Conservation (phyloP, 23 tunicate species). For the Ascidia mentula region DNA sequence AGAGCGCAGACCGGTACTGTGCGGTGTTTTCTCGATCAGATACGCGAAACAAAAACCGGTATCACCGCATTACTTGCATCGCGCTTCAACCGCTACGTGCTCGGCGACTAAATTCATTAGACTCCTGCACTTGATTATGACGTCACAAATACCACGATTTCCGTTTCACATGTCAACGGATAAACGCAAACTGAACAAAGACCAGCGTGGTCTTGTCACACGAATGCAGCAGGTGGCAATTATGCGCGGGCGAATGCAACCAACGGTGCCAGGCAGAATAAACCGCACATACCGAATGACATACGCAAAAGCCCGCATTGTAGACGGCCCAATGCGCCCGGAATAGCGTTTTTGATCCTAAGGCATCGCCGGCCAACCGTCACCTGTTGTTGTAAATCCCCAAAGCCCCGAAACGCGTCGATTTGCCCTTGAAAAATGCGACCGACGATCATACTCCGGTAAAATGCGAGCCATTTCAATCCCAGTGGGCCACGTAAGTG, state of each 20-base stretch:
- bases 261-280: too few relatives aligned
- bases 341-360: neutral
- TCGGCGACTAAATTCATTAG: neutral
- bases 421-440: neutral
- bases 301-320: too few relatives aligned
- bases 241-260: too few relatives aligned
- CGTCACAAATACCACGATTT: neutral
- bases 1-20: neutral
- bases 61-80: neutral
- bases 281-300: too few relatives aligned
- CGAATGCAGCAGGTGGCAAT: slow-evolving; percentile 6
- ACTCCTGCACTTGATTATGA: neutral
- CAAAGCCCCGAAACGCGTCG: neutral
- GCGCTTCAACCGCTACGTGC: neutral
- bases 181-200: neutral
- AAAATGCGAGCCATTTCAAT: neutral
- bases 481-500: neutral
- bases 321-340: neutral
- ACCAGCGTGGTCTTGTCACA: neutral
- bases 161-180: neutral
- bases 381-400: slow-evolving; percentile 3
- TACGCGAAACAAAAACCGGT: neutral
- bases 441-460: neutral
- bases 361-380: neutral
- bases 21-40: too few relatives aligned